Evolutionary conservation across 2,888 invertebrate genomes (phyloP).

Genomic region (Neria commutata): DNA sequence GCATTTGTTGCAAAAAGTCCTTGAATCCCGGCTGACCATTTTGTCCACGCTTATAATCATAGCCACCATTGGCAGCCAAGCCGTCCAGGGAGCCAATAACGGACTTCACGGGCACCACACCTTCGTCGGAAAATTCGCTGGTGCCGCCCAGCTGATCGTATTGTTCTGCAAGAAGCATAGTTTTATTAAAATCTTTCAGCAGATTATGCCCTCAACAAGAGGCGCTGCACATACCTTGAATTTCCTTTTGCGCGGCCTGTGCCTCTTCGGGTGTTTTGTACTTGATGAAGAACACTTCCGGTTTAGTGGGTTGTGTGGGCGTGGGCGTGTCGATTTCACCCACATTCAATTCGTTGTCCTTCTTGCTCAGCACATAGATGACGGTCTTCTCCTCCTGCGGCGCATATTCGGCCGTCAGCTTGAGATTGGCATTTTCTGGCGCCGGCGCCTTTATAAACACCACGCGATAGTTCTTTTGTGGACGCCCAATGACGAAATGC

Average conservation of each 20-base stretch:
- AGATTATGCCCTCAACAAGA: not conserved
- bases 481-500: conserved; percentile 53
- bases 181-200: conserved; percentile 23
- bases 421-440: conserved; percentile 36
- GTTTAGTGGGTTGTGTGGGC: conserved; percentile 50
- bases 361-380: conserved; percentile 59
- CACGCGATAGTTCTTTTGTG: conserved; percentile 57
- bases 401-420: conserved; percentile 53
- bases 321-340: conserved; percentile 50
- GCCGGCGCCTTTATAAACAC: conserved; percentile 60
- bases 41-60: conserved; percentile 41
- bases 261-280: conserved; percentile 60
- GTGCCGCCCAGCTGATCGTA: conserved; percentile 57
- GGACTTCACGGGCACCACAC: conserved; percentile 49
- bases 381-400: conserved; percentile 60
- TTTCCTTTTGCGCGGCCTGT: conserved; percentile 54
- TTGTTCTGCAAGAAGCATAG: conserved; percentile 40
- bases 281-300: conserved; percentile 60
- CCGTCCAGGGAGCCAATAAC: conserved; percentile 50
- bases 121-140: conserved; percentile 52
- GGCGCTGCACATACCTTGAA: conserved; percentile 44
- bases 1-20: not conserved
- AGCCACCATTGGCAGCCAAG: conserved; percentile 41
- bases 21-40: not conserved
- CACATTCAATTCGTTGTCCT: conserved; percentile 49